Evolutionary conservation across 2,797 vertebrate genomes (phyloP).

Genomic region (Uromys caudimaculatus): DNA sequence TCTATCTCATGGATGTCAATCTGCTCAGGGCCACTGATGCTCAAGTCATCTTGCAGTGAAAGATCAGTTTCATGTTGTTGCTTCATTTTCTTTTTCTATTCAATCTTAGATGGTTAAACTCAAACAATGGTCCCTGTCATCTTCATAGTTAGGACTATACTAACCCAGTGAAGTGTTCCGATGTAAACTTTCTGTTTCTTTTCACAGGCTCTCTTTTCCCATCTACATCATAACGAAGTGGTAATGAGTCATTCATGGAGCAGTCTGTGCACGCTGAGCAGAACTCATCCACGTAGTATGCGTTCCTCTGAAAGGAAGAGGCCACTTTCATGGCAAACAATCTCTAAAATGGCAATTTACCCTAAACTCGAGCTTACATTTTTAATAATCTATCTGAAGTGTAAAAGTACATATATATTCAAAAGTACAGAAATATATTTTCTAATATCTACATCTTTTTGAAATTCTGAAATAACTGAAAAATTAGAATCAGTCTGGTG

Average conservation of each 20-base stretch:
- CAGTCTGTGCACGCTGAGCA: background rate
- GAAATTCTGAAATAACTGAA: background rate
- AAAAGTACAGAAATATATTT: background rate
- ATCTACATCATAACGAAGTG: background rate
- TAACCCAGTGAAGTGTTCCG: background rate
- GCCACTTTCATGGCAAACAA: background rate
- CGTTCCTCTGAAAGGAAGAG: background rate
- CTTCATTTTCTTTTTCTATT: background rate
- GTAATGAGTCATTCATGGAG: background rate
- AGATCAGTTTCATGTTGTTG: background rate
- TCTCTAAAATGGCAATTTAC: background rate
- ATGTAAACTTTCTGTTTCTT: background rate
- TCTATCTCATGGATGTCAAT: background rate
- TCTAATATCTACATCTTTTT: background rate
- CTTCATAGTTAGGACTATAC: background rate
- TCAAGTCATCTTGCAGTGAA: background rate
- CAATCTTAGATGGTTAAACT: background rate
- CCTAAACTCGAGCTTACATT: background rate
- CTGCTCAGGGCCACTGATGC: background rate
- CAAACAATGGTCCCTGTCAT: background rate
- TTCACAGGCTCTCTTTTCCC: background rate
- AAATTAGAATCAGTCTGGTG: background rate
- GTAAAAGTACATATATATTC: background rate
- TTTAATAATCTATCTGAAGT: constrained; percentile 13
- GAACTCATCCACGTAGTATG: background rate